Conservation (phyloP, 2,113 vertebrate genomes). For the Jaculus jaculus region DNA sequence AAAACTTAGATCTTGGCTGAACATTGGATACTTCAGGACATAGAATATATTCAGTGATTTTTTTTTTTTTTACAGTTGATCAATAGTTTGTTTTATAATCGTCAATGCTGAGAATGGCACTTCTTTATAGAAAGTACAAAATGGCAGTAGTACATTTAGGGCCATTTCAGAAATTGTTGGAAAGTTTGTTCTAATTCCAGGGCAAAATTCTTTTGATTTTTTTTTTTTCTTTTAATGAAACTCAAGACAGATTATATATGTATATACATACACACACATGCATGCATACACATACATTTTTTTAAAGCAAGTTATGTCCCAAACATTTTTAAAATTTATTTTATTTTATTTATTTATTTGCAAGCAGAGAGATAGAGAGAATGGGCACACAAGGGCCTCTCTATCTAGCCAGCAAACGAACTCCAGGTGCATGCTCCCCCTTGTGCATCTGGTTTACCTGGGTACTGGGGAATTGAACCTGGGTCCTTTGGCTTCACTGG, state of each 20-base stretch:
- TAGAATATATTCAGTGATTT: background rate
- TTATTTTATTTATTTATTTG: too few relatives aligned
- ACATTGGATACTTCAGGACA: background rate
- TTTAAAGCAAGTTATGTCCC: too few relatives aligned
- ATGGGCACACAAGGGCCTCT: too few relatives aligned
- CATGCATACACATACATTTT: too few relatives aligned
- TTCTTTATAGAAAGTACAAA: background rate
- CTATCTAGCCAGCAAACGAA: too few relatives aligned
- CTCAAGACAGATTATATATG: background rate
- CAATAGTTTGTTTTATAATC: background rate
- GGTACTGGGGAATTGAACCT: too few relatives aligned
- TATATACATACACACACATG: too few relatives aligned
- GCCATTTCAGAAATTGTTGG: background rate
- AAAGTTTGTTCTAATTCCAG: background rate
- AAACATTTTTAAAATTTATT: too few relatives aligned
- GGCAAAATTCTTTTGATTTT: background rate
- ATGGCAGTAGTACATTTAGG: background rate
- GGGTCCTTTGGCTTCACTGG: too few relatives aligned
- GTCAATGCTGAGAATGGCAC: background rate
- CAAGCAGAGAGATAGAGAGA: too few relatives aligned
- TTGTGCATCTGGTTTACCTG: too few relatives aligned
- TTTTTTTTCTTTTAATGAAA: background rate
- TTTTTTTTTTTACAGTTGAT: background rate
- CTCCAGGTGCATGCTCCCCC: too few relatives aligned
- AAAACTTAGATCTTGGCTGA: background rate